Evolutionary conservation across 2,888 invertebrate genomes (phyloP).

Genomic region (Perizoma flavofasciatum): DNA sequence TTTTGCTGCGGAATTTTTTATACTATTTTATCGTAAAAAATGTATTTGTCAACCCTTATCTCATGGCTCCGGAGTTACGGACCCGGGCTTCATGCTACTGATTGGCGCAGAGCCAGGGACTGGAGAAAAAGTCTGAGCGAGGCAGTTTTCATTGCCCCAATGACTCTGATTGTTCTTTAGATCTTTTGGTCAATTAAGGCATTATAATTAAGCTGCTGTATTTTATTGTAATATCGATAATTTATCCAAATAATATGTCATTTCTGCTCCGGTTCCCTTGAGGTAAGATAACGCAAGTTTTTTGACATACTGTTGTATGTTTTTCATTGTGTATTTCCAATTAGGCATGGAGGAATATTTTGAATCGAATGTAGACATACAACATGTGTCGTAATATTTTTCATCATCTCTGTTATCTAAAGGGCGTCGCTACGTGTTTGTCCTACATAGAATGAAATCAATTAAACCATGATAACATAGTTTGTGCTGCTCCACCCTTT

Average conservation of each 20-base stretch:
- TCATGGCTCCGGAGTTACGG: constrained; percentile 30
- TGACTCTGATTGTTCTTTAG: constrained; percentile 53
- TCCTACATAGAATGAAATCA: constrained; percentile 11
- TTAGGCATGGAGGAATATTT: constrained; percentile 7
- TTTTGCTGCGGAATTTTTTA: constrained; percentile 38
- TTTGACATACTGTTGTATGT: constrained; percentile 16
- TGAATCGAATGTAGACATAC: constrained; percentile 1
- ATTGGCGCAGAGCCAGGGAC: constrained; percentile 61
- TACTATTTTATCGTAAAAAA: constrained; percentile 36
- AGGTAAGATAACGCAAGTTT: constrained; percentile 22
- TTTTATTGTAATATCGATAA: constrained; percentile 44
- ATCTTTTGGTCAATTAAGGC: constrained; percentile 44
- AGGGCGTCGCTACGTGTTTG: constrained; percentile 4
- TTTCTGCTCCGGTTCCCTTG: constrained; percentile 29
- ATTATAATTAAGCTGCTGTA: constrained; percentile 38
- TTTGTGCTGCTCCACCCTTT: constrained; percentile 14
- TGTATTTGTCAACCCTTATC: constrained; percentile 48
- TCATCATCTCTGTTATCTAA: constrained; percentile 8
- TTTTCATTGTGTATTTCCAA: constrained; percentile 16
- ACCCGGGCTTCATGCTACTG: constrained; percentile 14
- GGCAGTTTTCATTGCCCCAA: constrained; percentile 61
- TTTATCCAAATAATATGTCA: constrained; percentile 38
- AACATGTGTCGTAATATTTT: background rate
- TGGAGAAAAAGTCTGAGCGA: constrained; percentile 53
- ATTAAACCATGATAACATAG: constrained; percentile 14